phyloP scores from a whole-genome alignment of 2,797 vertebrate species.

The Poeciliopsis paucimaculata region DNA sequence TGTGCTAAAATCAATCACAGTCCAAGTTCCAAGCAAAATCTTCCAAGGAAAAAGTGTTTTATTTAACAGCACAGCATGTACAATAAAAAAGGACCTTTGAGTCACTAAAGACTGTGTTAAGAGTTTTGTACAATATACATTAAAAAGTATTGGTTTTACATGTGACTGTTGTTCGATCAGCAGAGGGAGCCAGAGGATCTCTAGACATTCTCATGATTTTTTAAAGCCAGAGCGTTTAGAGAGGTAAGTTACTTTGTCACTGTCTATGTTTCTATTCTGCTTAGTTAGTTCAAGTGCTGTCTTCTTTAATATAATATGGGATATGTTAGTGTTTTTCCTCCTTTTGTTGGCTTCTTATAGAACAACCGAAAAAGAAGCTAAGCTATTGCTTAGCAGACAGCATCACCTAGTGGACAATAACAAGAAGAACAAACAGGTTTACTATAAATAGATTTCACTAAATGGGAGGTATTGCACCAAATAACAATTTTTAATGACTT shows the following conservation, averaged over 20 bases:
- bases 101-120: neutral
- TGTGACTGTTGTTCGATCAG: slow-evolving; percentile 9
- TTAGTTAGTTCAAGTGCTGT: neutral
- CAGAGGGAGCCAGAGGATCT: slow-evolving; percentile 51
- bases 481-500: neutral
- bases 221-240: slow-evolving; percentile 20
- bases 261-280: neutral
- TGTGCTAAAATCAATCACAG: neutral
- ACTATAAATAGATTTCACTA: neutral
- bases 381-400: neutral
- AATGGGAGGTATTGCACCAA: neutral
- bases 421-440: neutral
- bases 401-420: slow-evolving; percentile 24
- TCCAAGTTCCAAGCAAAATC: neutral
- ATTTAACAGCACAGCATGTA: neutral
- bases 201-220: neutral
- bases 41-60: neutral
- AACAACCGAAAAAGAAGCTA: neutral
- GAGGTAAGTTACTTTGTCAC: neutral
- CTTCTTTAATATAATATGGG: neutral
- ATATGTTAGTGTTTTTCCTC: neutral
- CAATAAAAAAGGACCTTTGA: neutral
- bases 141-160: neutral
- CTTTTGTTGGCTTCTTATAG: neutral
- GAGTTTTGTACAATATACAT: neutral